Conservation (phyloP, 2,888 invertebrate species). For the Nebria salina region DNA sequence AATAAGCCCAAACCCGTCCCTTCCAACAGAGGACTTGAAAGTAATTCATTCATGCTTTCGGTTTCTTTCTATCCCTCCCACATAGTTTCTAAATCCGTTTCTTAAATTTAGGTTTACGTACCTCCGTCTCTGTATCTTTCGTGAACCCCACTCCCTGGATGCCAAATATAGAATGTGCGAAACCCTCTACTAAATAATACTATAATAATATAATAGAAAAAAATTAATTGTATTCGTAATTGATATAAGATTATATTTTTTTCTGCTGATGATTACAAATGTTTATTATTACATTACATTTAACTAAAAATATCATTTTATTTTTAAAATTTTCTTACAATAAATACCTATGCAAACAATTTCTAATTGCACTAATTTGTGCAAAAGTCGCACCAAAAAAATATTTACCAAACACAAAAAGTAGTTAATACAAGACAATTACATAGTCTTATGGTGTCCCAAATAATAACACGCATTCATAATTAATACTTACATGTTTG, state of each 20-base stretch:
- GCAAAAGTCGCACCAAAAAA: neutral
- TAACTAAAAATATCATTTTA: neutral
- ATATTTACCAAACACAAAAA: neutral
- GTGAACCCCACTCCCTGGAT: constrained; percentile 75
- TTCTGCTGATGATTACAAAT: constrained; percentile 13
- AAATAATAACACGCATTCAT: neutral
- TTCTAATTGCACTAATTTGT: neutral
- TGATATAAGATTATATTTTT: neutral
- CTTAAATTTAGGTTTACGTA: constrained; percentile 68
- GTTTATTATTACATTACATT: constrained; percentile 4
- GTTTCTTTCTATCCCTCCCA: too few species aligned
- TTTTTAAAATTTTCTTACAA: constrained; percentile 9
- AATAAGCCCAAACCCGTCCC: constrained; percentile 71
- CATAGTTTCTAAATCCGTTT: constrained; percentile 7
- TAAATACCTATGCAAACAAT: neutral
- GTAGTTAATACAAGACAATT: too few species aligned
- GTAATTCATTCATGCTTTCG: constrained; percentile 59
- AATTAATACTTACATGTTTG: neutral
- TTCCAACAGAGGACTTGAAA: constrained; percentile 70
- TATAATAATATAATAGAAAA: neutral
- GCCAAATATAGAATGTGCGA: constrained; percentile 52
- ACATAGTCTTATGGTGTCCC: neutral
- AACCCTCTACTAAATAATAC: constrained; percentile 27
- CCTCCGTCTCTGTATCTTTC: constrained; percentile 71
- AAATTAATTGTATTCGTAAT: constrained; percentile 4